Conservation (phyloP, 2,113 vertebrate species). For the Psittacula cyanocephala region DNA sequence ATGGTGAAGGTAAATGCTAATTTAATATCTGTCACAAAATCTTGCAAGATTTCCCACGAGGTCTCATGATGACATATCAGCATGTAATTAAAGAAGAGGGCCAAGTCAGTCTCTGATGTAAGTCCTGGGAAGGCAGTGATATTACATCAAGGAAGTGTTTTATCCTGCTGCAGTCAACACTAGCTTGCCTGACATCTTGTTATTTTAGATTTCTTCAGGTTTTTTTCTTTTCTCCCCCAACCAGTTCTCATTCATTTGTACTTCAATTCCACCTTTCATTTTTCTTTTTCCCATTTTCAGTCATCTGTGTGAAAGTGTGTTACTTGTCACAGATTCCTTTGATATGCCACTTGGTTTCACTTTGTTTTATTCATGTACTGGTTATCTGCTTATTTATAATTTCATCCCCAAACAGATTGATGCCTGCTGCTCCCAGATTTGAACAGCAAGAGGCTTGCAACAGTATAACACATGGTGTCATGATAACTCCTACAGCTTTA, state of each 20-base stretch:
- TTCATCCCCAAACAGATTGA: not conserved
- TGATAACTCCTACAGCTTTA: not conserved
- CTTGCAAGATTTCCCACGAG: constrained; percentile 43
- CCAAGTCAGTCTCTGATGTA: not conserved
- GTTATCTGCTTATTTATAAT: constrained; percentile 22
- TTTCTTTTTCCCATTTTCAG: not conserved
- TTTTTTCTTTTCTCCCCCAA: not conserved
- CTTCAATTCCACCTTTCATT: not conserved
- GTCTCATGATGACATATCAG: constrained; percentile 15
- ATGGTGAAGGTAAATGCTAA: not conserved
- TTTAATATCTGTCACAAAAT: constrained; percentile 48
- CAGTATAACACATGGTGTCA: not conserved
- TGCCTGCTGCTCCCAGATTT: not conserved
- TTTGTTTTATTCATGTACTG: constrained; percentile 24
- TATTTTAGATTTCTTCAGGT: not conserved
- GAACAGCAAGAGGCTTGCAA: not conserved
- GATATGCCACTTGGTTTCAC: not conserved
- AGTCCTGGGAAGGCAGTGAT: not conserved
- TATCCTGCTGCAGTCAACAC: not conserved
- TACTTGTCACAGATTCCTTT: constrained; percentile 4
- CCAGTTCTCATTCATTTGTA: not conserved
- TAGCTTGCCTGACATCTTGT: not conserved
- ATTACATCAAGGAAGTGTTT: not conserved
- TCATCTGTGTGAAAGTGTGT: not conserved
- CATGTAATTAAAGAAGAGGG: constrained; percentile 40